Evolutionary conservation across 2,888 invertebrate genomes (phyloP).

Genomic region (Drymonia ruficornis): DNA sequence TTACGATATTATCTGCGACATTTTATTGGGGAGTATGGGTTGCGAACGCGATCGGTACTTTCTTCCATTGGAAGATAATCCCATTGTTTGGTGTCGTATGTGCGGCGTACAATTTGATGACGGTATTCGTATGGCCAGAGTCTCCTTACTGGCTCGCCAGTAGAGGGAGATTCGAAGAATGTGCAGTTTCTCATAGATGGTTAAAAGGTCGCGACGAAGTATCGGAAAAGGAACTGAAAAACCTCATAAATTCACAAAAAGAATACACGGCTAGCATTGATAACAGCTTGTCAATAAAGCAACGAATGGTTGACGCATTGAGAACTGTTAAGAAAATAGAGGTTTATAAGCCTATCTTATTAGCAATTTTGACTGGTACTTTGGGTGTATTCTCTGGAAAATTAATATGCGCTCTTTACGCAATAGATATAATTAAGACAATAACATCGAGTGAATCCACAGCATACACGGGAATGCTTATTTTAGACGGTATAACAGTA

Average conservation of each 20-base stretch:
- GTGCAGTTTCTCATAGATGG: slow-evolving; percentile 44
- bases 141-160: slow-evolving; percentile 53
- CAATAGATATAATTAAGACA: slow-evolving; percentile 53
- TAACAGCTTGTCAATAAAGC: slow-evolving; percentile 3
- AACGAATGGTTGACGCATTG: slow-evolving; percentile 14
- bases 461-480: slow-evolving; percentile 54
- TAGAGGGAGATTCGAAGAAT: slow-evolving; percentile 45
- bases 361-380: slow-evolving; percentile 30
- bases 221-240: slow-evolving; percentile 47
- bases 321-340: slow-evolving; percentile 26
- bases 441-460: slow-evolving; percentile 45
- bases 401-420: slow-evolving; percentile 48
- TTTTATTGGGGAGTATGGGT: slow-evolving; percentile 46
- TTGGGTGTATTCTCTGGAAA: slow-evolving; percentile 46
- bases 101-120: slow-evolving; percentile 27
- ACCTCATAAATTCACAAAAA: slow-evolving; percentile 40
- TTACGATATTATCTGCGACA: slow-evolving; percentile 42
- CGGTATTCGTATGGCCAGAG: slow-evolving; percentile 31
- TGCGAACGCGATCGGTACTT: slow-evolving; percentile 48
- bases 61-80: slow-evolving; percentile 45
- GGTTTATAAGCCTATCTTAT: slow-evolving; percentile 48
- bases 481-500: slow-evolving; percentile 56
- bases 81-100: slow-evolving; percentile 34
- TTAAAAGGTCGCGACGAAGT: slow-evolving; percentile 45
- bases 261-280: slow-evolving; percentile 24